Evolutionary conservation across 2,797 vertebrate species (phyloP), one percentile per base, ranked within the genome.

Genomic region (Bovichtus variegatus): DNA sequence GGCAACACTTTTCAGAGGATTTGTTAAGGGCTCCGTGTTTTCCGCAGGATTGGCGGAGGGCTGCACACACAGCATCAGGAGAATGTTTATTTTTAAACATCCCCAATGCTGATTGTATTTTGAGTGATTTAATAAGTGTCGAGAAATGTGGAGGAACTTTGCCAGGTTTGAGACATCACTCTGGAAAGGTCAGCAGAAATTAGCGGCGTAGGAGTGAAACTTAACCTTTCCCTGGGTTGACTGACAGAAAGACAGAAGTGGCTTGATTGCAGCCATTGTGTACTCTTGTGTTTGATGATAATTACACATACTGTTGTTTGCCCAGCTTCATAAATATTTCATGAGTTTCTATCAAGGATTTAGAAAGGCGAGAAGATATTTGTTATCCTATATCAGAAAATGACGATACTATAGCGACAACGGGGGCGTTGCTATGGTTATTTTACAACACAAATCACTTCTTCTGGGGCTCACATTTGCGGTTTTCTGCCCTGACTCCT

Each of bases 231-330:
- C 47, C 78, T 27, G 69, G 31, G 62, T 54, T 87, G 79, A 87
- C 83, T 91, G 93, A 90, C 87, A 82, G 79, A 71, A 55, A 86
- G 79, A 75, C 70, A 82, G 86, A 90, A 92, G 92, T 90, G 90
- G 86, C 86, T 93, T 94, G 93, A 95, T 94, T 94, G 93, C 90
- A 88, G 84, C 89, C 84, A 89, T 91, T 93, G 92, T 94, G 89
- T 92, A 84, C 84, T 81, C 86, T 81, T 87, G 82, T 91, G 88
- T 91, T 85, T 94, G 92, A 95, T 94, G 93, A 95, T 95, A 95
- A 95, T 95, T 92, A 91, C 91, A 92, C 84, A 90, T 92, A 88
- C 87, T 84, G 93, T 92, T 94, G 92, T 94, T 94, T 91, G 81
- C 86, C 40, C 41, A 50, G 72, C 77, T 61, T 41, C 65, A 89